Evolutionary conservation across 2,797 vertebrate genomes (phyloP), one percentile per base, ranked within the genome.

Genomic region (Cetoscarus ocellatus): DNA sequence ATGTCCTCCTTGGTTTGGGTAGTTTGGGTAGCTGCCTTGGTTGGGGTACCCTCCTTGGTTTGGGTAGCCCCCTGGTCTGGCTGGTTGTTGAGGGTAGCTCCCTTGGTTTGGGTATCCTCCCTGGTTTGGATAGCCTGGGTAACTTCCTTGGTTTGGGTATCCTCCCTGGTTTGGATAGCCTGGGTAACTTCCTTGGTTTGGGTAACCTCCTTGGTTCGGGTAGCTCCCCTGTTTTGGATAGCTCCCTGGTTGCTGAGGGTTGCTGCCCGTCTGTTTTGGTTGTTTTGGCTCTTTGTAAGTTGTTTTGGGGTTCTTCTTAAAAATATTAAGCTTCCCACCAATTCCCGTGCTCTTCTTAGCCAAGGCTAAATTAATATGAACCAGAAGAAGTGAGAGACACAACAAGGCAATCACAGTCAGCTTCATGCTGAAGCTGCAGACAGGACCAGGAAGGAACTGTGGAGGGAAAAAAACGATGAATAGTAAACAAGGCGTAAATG

Each of bases 341-440:
- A 85, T 3, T 8, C 59, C 65, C 7, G 53, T 53, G 36, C 0
- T 65, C 69, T 61, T 82, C n/a, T 12, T 65, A 12, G 87, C 86
- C 64, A 63, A 38, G 8, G 77, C 61, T 34, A 67, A 42, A 43
- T 75, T 1, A 14, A 39, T n/a, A 10, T 73, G 42, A 65, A 65
- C 17, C 44, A 79, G 12, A 51, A 87, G 36, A 60, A 85, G 35
- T 0, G 13, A 49, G 7, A 86, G 14, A 57, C 63, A 72, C 44
- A 85, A 10, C 10, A 48, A 6, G 13, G 52, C 17, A 55, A 34
- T 9, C 18, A 55, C 34, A 34, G 40, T 49, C 51, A 49, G 54
- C 66, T 74, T 85, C 86, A 88, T 86, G 44, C 51, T 76, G 53
- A 38, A 10, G n/a, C 75, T 82, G 61, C n/a, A 73, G 66, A 64